These are phyloP conservation scores for Thera obeliscata DNA, from an alignment of 2,888 invertebrate species.

Conservation along the genomic window DNA sequence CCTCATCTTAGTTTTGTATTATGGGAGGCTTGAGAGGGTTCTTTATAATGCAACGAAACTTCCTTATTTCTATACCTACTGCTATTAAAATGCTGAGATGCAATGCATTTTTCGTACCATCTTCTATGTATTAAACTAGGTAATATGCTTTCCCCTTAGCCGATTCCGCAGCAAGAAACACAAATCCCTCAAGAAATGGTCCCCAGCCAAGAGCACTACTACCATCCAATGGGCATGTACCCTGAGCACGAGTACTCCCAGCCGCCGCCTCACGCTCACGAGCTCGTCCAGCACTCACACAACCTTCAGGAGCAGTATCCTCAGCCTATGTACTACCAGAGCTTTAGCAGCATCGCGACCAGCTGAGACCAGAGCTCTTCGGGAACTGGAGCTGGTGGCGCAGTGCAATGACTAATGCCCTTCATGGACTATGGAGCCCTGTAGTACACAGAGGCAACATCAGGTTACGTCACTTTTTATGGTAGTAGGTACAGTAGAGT, in stretches of 20 bases:
- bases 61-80: too few species aligned
- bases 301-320: conserved; percentile 39
- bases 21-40: too few species aligned
- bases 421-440: too few species aligned
- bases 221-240: conserved; percentile 54
- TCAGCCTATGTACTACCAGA: conserved; percentile 58
- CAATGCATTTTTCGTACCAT: too few species aligned
- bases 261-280: conserved; percentile 21
- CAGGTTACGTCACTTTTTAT: too few species aligned
- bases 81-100: too few species aligned
- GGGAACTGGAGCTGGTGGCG: conserved; percentile 12
- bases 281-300: conserved; percentile 38
- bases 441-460: too few species aligned
- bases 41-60: too few species aligned
- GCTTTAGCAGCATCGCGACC: conserved; percentile 58
- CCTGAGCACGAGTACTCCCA: conserved; percentile 18
- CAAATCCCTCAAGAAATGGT: conserved; percentile 50
- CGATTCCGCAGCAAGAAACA: conserved; percentile 47
- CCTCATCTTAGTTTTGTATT: too few species aligned
- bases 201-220: conserved; percentile 51
- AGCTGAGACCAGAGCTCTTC: conserved; percentile 59
- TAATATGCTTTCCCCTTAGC: conserved; percentile 32
- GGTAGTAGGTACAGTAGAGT: too few species aligned
- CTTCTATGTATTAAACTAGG: not conserved
- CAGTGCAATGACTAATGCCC: too few species aligned